These are phyloP conservation scores for Phyllotis vaccarum DNA, from an alignment of 2,797 vertebrate species.

Conservation along the genomic window DNA sequence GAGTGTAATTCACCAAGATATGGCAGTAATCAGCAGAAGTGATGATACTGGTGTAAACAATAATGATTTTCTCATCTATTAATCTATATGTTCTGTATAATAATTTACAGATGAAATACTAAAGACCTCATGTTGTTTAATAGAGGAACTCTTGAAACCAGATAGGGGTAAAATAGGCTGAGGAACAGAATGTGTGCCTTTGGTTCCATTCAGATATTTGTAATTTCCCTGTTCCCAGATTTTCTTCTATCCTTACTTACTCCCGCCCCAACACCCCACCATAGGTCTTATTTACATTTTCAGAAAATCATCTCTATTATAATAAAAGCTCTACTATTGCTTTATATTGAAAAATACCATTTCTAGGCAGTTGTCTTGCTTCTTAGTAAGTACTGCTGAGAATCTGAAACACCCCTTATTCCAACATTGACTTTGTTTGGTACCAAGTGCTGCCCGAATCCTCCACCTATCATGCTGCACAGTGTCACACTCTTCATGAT, in stretches of 20 bases:
- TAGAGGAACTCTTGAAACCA: slow-evolving; percentile 15
- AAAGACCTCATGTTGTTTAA: not conserved
- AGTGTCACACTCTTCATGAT: not conserved
- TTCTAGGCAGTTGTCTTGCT: not conserved
- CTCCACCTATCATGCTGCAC: not conserved
- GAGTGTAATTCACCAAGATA: not conserved
- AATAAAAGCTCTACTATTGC: not conserved
- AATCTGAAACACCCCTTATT: not conserved
- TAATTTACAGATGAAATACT: not conserved
- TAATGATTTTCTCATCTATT: slow-evolving; percentile 16
- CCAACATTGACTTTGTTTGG: not conserved
- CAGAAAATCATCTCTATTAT: not conserved
- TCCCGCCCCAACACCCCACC: not conserved
- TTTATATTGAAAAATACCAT: not conserved
- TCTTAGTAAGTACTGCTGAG: not conserved
- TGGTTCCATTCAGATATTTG: not conserved
- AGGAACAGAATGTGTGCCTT: not conserved
- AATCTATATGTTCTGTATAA: not conserved
- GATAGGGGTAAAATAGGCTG: not conserved
- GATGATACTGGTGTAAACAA: not conserved
- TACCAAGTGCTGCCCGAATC: not conserved
- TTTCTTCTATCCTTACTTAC: not conserved
- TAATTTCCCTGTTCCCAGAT: not conserved
- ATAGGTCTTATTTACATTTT: not conserved
- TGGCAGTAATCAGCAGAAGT: not conserved